phyloP scores from a whole-genome alignment of 2,113 vertebrate genomes.

The Limanda limanda region DNA sequence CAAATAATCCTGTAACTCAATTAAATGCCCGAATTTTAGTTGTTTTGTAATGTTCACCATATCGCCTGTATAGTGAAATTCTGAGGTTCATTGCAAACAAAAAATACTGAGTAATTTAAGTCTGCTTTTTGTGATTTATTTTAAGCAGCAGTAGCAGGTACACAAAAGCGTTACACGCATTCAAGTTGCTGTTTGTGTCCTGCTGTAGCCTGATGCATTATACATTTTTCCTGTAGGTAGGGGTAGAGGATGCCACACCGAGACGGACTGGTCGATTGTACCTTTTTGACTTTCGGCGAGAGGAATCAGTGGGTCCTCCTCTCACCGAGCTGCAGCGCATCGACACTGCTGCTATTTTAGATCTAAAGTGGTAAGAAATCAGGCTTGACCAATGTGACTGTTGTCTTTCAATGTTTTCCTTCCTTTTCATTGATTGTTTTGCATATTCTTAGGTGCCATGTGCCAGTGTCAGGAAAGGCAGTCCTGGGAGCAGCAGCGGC shows the following conservation, averaged over 20 bases:
- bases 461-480: slow-evolving; percentile 82
- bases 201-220: neutral
- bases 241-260: slow-evolving; percentile 67
- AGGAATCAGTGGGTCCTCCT: slow-evolving; percentile 71
- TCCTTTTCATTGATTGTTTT: neutral
- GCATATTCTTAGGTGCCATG: slow-evolving; percentile 87
- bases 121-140: neutral
- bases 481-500: slow-evolving; percentile 88
- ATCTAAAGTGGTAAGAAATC: slow-evolving; percentile 90
- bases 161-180: neutral
- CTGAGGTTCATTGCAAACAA: too few relatives aligned
- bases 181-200: neutral
- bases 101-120: too few relatives aligned
- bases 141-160: neutral
- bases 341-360: slow-evolving; percentile 89
- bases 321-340: slow-evolving; percentile 88
- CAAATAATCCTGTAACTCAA: too few relatives aligned
- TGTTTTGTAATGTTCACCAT: too few relatives aligned
- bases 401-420: neutral
- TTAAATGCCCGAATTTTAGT: too few relatives aligned
- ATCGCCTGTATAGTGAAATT: too few relatives aligned
- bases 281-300: slow-evolving; percentile 85
- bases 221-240: slow-evolving; percentile 64
- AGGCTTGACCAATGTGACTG: neutral
- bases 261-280: slow-evolving; percentile 88